These are phyloP conservation scores for Drosophila quinaria DNA, from an alignment of 2,888 invertebrate genomes.

Conservation along the genomic window DNA sequence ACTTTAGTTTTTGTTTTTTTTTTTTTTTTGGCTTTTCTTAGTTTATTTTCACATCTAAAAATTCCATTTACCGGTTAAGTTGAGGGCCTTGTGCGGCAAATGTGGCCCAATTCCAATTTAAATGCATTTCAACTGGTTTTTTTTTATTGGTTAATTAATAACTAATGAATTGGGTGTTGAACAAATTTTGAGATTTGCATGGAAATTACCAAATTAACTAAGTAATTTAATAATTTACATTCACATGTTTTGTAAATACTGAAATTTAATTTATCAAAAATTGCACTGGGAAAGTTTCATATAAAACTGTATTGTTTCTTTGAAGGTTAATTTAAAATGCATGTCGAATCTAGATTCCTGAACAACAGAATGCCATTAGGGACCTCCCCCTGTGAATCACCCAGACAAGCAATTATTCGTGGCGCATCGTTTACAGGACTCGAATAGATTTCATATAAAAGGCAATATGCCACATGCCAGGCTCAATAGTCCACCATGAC, in stretches of 20 bases:
- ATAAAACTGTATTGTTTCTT: background rate
- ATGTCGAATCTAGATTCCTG: conserved; percentile 41
- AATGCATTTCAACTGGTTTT: conserved; percentile 43
- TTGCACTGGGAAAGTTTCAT: background rate
- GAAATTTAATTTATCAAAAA: background rate
- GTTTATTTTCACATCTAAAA: conserved; percentile 19
- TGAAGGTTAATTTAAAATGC: conserved; percentile 60
- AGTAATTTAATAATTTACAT: conserved; percentile 11
- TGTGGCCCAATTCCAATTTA: conserved; percentile 49
- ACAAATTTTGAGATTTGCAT: conserved; percentile 43
- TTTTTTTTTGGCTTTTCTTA: conserved; percentile 13
- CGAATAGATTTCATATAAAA: conserved; percentile 15
- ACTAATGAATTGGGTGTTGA: conserved; percentile 52
- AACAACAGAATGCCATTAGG: conserved; percentile 54
- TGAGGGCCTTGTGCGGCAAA: conserved; percentile 36
- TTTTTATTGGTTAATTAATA: conserved; percentile 37
- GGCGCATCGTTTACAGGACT: conserved; percentile 37
- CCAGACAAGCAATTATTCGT: conserved; percentile 11
- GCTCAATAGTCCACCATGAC: conserved; percentile 49
- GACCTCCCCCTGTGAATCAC: background rate
- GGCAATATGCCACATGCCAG: conserved; percentile 9
- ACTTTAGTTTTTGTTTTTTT: background rate
- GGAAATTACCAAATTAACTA: conserved; percentile 32
- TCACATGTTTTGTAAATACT: background rate
- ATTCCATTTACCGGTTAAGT: conserved; percentile 14